A percentile compares a stretch with the other conserved stretches of the same genome.
These are phyloP conservation scores for Nipponia nippon DNA, from an alignment of 2,113 vertebrate species.

Conservation along the genomic window DNA sequence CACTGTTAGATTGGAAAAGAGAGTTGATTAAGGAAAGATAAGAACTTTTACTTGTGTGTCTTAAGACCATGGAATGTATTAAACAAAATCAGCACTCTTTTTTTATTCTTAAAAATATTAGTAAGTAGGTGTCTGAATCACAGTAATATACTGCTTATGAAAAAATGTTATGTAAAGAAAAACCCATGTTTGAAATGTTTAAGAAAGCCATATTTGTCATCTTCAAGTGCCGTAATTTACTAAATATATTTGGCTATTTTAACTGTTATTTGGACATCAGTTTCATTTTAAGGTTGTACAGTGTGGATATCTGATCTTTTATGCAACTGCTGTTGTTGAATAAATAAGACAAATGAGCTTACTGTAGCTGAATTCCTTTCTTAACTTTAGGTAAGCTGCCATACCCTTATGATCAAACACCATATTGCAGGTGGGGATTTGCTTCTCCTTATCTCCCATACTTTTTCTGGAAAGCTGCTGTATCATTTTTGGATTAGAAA, in stretches of 20 bases:
- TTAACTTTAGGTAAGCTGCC: not conserved
- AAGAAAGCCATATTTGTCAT: too few relatives aligned
- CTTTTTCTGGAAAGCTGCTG: not conserved
- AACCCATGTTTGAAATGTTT: not conserved
- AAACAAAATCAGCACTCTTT: not conserved
- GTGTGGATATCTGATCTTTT: not conserved
- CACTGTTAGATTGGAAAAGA: not conserved
- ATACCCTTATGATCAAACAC: not conserved
- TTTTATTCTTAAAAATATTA: not conserved
- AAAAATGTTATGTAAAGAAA: not conserved
- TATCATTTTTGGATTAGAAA: not conserved
- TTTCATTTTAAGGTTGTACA: not conserved
- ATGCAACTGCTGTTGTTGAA: not conserved
- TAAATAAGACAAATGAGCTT: not conserved
- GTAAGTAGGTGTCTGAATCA: not conserved
- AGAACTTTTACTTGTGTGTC: not conserved
- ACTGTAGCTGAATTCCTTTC: not conserved
- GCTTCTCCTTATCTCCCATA: not conserved
- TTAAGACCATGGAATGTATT: not conserved
- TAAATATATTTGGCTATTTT: not conserved
- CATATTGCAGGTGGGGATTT: not conserved
- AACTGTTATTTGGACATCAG: not conserved
- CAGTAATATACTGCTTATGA: not conserved
- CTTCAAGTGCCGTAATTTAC: not conserved
- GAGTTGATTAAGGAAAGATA: not conserved